A percentile compares a stretch with the other conserved stretches of the same genome.
Conservation (phyloP, 1,140 invertebrate species). For the Lordiphosa collinella region DNA sequence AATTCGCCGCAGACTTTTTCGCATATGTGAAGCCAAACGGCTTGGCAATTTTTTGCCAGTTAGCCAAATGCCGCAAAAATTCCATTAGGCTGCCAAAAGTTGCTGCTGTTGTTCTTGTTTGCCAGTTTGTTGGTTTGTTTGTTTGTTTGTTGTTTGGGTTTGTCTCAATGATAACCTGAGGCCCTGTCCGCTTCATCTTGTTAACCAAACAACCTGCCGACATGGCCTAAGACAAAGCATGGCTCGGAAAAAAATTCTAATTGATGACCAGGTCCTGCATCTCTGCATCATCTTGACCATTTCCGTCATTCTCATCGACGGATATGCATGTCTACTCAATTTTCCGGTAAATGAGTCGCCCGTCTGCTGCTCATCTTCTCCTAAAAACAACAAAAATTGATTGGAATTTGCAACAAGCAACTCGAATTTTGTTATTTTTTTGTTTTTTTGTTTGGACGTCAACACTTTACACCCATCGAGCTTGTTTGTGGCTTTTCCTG, state of each 20-base stretch:
- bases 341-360: constrained; percentile 68
- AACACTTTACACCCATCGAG: constrained; percentile 44
- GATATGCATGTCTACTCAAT: constrained; percentile 75
- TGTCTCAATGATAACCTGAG: constrained; percentile 71
- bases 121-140: constrained; percentile 45
- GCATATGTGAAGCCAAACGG: constrained; percentile 2
- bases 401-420: constrained; percentile 71
- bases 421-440: constrained; percentile 36
- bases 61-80: constrained; percentile 56
- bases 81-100: constrained; percentile 71
- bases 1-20: constrained; percentile 49
- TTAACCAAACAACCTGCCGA: constrained; percentile 63
- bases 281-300: constrained; percentile 65
- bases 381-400: constrained; percentile 58
- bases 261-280: constrained; percentile 45
- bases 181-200: constrained; percentile 64
- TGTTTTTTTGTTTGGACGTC: constrained; percentile 22
- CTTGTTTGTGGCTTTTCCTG: constrained; percentile 43
- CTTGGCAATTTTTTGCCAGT: constrained; percentile 62
- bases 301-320: constrained; percentile 44
- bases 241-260: constrained; percentile 38
- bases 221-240: constrained; percentile 59
- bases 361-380: constrained; percentile 19
- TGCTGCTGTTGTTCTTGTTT: constrained; percentile 41
- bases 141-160: constrained; percentile 14